Evolutionary conservation across 1,140 invertebrate species (phyloP).

Genomic region (Trichomalopsis sarcophagae): DNA sequence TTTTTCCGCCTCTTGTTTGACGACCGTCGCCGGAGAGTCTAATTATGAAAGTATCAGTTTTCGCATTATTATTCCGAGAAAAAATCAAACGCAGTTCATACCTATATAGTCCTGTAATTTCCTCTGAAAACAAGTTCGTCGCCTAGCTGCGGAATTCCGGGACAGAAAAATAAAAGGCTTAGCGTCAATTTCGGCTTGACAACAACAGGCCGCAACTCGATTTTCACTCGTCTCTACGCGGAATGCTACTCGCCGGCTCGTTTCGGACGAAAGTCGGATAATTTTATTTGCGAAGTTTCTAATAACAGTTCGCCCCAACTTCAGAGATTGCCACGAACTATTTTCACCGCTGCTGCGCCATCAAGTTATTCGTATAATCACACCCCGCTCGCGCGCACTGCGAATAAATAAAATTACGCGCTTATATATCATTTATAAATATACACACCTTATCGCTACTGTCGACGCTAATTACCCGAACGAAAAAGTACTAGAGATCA

Average conservation of each 20-base stretch:
- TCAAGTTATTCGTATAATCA: background rate
- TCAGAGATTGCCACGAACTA: background rate
- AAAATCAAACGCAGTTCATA: too few species aligned
- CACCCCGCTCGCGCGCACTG: too few species aligned
- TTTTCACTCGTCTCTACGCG: conserved; percentile 7
- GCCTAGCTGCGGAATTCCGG: background rate
- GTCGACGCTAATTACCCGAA: background rate
- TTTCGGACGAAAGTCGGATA: conserved; percentile 24
- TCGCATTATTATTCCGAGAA: too few species aligned
- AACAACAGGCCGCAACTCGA: background rate
- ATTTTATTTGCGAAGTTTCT: conserved; percentile 18
- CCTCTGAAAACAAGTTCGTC: too few species aligned
- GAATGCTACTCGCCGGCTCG: background rate
- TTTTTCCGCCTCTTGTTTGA: conserved; percentile 41
- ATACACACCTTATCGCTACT: too few species aligned
- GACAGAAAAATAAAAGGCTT: conserved; percentile 9
- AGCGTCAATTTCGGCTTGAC: background rate
- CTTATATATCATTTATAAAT: too few species aligned
- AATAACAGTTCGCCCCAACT: conserved; percentile 8
- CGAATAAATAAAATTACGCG: too few species aligned
- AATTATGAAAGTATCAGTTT: background rate
- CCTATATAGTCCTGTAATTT: too few species aligned
- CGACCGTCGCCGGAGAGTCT: background rate
- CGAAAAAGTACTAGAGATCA: background rate
- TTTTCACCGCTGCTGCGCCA: background rate